Base-by-base conservation (phyloP, 2,113 vertebrate genomes). In the Rhinolophus ferrumequinum region DNA sequence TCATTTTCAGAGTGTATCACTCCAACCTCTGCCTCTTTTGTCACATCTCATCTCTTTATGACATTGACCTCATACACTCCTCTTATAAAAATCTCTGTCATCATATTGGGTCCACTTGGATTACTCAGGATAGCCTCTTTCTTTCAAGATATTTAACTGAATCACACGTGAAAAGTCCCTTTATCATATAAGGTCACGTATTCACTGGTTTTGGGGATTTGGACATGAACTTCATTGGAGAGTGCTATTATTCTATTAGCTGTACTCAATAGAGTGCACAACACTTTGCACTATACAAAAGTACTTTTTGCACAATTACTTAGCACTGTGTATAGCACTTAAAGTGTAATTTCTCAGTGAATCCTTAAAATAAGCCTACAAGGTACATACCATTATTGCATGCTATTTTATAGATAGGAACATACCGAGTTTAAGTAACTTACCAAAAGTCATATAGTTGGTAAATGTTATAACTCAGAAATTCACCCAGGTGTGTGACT, bases 31-130 rank as follows among this genome's bases (percentile, higher is more conserved):
- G 38, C 35, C 76, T 4, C 3, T 16, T 82, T 81, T 9, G 0
- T 54, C 35, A 30, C 6, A 12, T 73, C 30, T 72, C n/a, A n/a
- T 24, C 8, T 84, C 18, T 70, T 60, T 62, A 52, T 44, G 52
- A 41, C 3, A 54, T 47, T n/a, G 60, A 33, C 4, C 14, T 75
- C 2, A 58, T 3, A 7, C 8, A 6, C 4, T 50, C 0, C 10
- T 80, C n/a, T 70, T 35, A 28, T 22, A 38, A 90, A 18, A 64
- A 73, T 66, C 33, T 8, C 66, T 54, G 21, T 6, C 28, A 38
- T 72, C 56, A 41, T 3, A 28, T 14, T 69, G 24, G 28, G 11
- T 67, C 69, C 28, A 33, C 3, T 26, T 44, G 24, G 54, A 38
- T 84, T 83, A 89, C 58, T n/a, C 60, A 41, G 6, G 4, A 14